Percentiles rank a stretch among this genome's conserved stretches.
These are phyloP conservation scores for Mugil cephalus DNA, from an alignment of 2,113 vertebrate genomes.

Conservation along the genomic window DNA sequence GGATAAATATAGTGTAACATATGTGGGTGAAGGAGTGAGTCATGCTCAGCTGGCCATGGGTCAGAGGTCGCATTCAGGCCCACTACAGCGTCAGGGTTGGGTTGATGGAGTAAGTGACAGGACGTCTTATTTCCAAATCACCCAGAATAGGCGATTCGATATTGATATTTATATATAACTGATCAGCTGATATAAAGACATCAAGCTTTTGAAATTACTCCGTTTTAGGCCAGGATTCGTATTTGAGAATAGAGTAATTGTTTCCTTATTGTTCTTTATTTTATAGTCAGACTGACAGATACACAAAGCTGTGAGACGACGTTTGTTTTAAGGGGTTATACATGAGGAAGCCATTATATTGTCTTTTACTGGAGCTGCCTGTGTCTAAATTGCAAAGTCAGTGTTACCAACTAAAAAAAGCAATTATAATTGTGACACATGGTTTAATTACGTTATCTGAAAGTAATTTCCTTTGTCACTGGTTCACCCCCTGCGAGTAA, in stretches of 20 bases:
- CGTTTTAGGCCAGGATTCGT: background rate
- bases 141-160: background rate
- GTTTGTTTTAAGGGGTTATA: background rate
- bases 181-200: background rate
- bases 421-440: background rate
- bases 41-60: slow-evolving; percentile 15
- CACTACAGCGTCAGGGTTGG: slow-evolving; percentile 34
- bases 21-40: slow-evolving; percentile 34
- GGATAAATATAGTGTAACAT: slow-evolving; percentile 13
- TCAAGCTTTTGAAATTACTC: background rate
- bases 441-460: background rate
- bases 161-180: background rate
- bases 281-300: slow-evolving; percentile 7
- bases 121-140: slow-evolving; percentile 1
- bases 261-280: too few relatives aligned
- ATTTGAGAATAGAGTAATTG: background rate
- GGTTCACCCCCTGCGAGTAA: background rate
- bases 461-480: too few relatives aligned
- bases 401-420: background rate
- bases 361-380: background rate
- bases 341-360: slow-evolving; percentile 14
- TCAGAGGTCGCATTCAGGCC: slow-evolving; percentile 46
- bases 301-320: too few relatives aligned
- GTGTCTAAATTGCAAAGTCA: background rate
- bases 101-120: slow-evolving; percentile 47